Conservation (phyloP, 1,140 invertebrate species). For the Galleria mellonella region DNA sequence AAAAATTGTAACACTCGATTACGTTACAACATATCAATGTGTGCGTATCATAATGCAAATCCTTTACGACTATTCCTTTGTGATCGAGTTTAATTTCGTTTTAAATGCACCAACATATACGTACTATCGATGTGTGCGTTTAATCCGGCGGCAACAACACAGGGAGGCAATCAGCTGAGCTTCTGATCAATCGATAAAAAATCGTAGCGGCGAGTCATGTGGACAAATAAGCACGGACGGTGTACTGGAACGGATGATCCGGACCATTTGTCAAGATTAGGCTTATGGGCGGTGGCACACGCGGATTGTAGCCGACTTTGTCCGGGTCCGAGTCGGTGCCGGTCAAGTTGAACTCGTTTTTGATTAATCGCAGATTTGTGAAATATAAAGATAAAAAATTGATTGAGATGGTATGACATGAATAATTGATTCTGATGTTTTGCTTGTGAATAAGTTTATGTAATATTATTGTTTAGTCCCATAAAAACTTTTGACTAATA, state of each 20-base stretch:
- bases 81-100: slow-evolving; percentile 30
- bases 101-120: slow-evolving; percentile 13
- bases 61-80: slow-evolving; percentile 31
- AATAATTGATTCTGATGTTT: not conserved
- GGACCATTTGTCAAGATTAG: slow-evolving; percentile 67
- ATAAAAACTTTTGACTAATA: no score
- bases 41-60: slow-evolving; percentile 33
- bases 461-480: no score
- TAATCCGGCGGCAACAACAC: slow-evolving; percentile 64
- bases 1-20: slow-evolving; percentile 2
- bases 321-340: not conserved
- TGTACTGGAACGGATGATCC: slow-evolving; percentile 46
- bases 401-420: not conserved
- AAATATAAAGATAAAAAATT: not conserved
- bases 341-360: slow-evolving; percentile 3
- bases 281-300: slow-evolving; percentile 22
- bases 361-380: not conserved
- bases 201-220: slow-evolving; percentile 41
- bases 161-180: slow-evolving; percentile 64
- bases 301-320: slow-evolving; percentile 5
- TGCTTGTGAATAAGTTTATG: no score
- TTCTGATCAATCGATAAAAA: slow-evolving; percentile 66
- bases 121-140: slow-evolving; percentile 18
- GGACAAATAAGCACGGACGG: slow-evolving; percentile 46
- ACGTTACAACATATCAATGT: slow-evolving; percentile 5